A percentile compares a stretch with the other conserved stretches of the same genome.
Evolutionary conservation across 2,797 vertebrate species (phyloP).

Genomic region (Rhynchonycteris naso): DNA sequence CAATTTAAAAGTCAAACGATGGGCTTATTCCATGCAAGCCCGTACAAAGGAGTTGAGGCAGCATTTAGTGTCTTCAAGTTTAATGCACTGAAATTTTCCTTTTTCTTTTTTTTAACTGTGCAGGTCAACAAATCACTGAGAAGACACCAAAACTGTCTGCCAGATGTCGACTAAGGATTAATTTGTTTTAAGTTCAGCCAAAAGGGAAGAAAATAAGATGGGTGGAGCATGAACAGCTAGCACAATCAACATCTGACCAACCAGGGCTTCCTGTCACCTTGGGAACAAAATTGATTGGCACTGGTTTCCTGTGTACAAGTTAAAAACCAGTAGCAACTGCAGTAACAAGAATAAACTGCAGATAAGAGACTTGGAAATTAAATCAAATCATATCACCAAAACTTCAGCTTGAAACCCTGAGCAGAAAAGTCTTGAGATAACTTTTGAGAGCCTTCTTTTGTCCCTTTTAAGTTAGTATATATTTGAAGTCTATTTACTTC

Average conservation of each 20-base stretch:
- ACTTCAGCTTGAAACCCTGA: constrained; percentile 68
- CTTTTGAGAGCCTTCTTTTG: neutral
- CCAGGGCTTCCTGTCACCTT: constrained; percentile 90
- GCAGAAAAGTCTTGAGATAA: constrained; percentile 14
- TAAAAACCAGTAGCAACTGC: constrained; percentile 86
- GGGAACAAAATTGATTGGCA: constrained; percentile 90
- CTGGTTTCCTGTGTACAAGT: constrained; percentile 88
- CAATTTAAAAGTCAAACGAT: neutral
- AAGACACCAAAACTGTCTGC: constrained; percentile 86
- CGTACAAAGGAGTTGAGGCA: neutral
- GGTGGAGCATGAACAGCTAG: constrained; percentile 85
- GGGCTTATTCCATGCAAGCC: neutral
- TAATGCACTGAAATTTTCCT: constrained; percentile 29
- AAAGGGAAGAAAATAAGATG: constrained; percentile 88
- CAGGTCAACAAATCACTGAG: constrained; percentile 78
- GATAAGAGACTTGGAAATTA: constrained; percentile 84
- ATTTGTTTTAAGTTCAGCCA: constrained; percentile 89
- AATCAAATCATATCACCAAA: constrained; percentile 74
- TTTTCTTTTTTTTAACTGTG: constrained; percentile 61
- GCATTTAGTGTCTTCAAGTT: neutral
- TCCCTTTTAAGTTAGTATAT: neutral
- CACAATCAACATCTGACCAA: constrained; percentile 88
- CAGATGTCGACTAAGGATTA: constrained; percentile 87
- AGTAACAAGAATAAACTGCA: constrained; percentile 86
- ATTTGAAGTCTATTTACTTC: neutral